Percentiles rank a stretch among this genome's conserved stretches.
Conservation (phyloP, 2,888 invertebrate genomes). For the Opisthograptis luteolata region DNA sequence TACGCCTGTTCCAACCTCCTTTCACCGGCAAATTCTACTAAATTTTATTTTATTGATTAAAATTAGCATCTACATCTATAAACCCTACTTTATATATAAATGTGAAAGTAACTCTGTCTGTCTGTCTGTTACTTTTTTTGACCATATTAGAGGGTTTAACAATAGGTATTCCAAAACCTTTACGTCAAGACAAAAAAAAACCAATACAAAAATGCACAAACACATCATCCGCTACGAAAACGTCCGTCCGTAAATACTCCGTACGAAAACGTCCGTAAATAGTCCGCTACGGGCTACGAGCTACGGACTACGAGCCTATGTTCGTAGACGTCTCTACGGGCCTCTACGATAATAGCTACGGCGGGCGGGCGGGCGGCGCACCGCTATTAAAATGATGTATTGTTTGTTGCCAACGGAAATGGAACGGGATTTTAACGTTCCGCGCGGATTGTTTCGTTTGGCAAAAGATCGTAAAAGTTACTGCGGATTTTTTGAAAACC, state of each 20-base stretch:
- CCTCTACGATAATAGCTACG: conserved; percentile 41
- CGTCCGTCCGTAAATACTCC: background rate
- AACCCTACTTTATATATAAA: too few species aligned
- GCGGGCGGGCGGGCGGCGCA: conserved; percentile 11
- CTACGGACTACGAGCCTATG: conserved; percentile 9
- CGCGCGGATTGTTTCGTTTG: background rate
- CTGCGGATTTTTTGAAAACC: background rate
- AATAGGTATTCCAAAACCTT: too few species aligned
- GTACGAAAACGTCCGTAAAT: background rate
- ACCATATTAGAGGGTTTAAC: too few species aligned
- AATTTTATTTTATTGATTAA: too few species aligned
- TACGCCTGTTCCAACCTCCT: too few species aligned
- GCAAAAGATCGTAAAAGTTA: background rate
- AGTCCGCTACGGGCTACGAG: too few species aligned
- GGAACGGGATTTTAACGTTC: conserved; percentile 36
- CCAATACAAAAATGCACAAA: too few species aligned
- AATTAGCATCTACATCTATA: too few species aligned
- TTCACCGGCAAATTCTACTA: too few species aligned
- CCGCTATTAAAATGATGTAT: conserved; percentile 50
- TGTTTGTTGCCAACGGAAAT: conserved; percentile 44
- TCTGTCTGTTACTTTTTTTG: too few species aligned
- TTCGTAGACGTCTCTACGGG: conserved; percentile 41
- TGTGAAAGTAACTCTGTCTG: too few species aligned
- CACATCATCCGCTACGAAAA: background rate
- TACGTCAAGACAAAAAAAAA: too few species aligned